phyloP scores from a whole-genome alignment of 1,140 invertebrate genomes.

The Teleopsis dalmanni region DNA sequence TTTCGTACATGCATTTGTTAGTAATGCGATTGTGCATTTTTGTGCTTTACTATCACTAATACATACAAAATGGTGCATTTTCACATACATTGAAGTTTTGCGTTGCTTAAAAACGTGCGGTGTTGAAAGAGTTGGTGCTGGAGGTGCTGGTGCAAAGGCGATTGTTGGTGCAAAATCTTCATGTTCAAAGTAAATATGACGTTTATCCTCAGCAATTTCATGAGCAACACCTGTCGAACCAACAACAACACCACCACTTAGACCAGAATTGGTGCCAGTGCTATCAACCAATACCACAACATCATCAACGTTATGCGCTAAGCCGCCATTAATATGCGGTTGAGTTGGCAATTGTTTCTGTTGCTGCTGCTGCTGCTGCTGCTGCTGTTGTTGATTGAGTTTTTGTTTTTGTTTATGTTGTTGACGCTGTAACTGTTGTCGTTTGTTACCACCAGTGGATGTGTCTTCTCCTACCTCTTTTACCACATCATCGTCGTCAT shows the following conservation, averaged over 20 bases:
- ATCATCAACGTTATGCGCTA: background rate
- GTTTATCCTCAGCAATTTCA: background rate
- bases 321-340: background rate
- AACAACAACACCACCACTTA: constrained; percentile 30
- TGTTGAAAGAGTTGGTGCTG: constrained; percentile 1
- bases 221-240: constrained; percentile 14
- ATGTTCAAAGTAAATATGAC: background rate
- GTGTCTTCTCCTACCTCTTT: constrained; percentile 16
- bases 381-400: constrained; percentile 8
- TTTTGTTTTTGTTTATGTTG: background rate
- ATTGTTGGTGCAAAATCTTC: constrained; percentile 7
- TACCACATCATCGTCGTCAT: constrained; percentile 35
- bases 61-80: background rate
- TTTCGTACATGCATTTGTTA: background rate
- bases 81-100: constrained; percentile 9
- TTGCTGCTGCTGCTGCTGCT: constrained; percentile 2
- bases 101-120: constrained; percentile 6
- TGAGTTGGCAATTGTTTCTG: background rate
- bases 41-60: background rate
- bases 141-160: constrained; percentile 1
- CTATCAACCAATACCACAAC: constrained; percentile 2
- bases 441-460: constrained; percentile 12
- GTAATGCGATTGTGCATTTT: background rate
- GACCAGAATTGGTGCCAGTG: constrained; percentile 12
- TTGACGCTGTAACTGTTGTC: constrained; percentile 10